Conservation (phyloP, 30 jellyfish, hydroid and myxozoan species). For the Aurelia aurita complex sp. Pacific region DNA sequence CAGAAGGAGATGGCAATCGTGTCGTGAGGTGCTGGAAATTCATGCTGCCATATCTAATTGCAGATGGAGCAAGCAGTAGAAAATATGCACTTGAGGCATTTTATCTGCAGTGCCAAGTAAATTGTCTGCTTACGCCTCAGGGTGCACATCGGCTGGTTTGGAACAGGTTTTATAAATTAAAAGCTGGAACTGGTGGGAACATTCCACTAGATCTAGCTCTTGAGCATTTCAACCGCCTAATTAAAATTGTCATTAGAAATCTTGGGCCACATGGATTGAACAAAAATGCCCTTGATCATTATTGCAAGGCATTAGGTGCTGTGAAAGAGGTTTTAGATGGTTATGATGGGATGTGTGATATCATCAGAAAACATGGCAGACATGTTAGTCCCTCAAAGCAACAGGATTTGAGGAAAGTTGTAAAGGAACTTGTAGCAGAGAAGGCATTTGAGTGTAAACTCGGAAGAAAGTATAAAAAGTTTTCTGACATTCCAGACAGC, state of each 20-base stretch:
- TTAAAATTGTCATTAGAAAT: neutral
- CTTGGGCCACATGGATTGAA: constrained; percentile 8
- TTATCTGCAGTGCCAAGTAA: constrained; percentile 6
- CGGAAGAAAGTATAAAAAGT: constrained; percentile 1
- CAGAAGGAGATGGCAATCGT: no score
- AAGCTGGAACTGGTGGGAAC: neutral
- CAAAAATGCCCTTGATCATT: neutral
- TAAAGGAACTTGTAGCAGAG: constrained; percentile 3
- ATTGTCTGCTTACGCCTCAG: neutral
- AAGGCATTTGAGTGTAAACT: neutral
- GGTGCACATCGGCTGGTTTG: neutral
- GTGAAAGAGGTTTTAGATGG: neutral
- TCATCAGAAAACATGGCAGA: neutral
- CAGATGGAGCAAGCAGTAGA: no score
- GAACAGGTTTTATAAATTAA: neutral
- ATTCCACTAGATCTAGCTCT: no score
- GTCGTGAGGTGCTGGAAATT: no score
- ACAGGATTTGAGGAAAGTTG: constrained; percentile 5
- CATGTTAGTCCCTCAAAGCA: neutral
- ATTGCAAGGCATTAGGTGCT: constrained; percentile 7
- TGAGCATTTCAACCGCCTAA: no score
- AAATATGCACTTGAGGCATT: constrained; percentile 13
- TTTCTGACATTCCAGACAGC: neutral
- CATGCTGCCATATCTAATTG: no score
- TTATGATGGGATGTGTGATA: neutral